These are phyloP conservation scores for Aelia acuminata DNA, from an alignment of 2,888 invertebrate genomes.

Conservation along the genomic window DNA sequence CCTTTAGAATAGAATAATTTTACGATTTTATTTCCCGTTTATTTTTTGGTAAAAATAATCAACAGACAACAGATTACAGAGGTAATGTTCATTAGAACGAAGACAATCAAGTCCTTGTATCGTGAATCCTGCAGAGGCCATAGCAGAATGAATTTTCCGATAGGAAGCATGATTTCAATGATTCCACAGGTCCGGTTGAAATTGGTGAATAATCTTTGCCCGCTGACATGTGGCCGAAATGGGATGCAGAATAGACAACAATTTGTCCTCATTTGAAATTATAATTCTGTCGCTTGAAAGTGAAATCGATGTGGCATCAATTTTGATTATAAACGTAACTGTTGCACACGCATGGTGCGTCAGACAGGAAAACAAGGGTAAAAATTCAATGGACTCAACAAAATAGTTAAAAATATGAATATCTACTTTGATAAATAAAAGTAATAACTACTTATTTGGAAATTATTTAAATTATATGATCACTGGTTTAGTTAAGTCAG, in stretches of 20 bases:
- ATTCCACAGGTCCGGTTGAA: not conserved
- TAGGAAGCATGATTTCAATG: not conserved
- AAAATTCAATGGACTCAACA: not conserved
- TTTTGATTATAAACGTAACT: not conserved
- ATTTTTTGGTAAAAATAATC: not conserved
- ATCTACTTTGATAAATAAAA: too few species aligned
- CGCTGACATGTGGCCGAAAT: not conserved
- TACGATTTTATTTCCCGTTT: not conserved
- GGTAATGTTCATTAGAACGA: not conserved
- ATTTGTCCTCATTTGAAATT: conserved; percentile 23
- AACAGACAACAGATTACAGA: not conserved
- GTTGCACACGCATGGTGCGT: not conserved
- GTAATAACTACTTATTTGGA: too few species aligned
- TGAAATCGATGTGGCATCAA: conserved; percentile 3
- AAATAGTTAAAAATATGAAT: too few species aligned
- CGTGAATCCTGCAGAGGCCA: not conserved
- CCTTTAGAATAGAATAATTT: not conserved
- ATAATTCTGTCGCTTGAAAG: conserved; percentile 14
- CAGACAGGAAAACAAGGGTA: not conserved
- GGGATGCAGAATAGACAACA: not conserved
- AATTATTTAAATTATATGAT: too few species aligned
- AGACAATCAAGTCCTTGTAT: not conserved
- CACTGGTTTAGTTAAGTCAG: too few species aligned
- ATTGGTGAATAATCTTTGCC: not conserved
- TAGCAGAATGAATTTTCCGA: not conserved